Evolutionary conservation across 2,888 invertebrate species (phyloP), one percentile per base, ranked within the genome.

Genomic region (Hylaea fasciaria): DNA sequence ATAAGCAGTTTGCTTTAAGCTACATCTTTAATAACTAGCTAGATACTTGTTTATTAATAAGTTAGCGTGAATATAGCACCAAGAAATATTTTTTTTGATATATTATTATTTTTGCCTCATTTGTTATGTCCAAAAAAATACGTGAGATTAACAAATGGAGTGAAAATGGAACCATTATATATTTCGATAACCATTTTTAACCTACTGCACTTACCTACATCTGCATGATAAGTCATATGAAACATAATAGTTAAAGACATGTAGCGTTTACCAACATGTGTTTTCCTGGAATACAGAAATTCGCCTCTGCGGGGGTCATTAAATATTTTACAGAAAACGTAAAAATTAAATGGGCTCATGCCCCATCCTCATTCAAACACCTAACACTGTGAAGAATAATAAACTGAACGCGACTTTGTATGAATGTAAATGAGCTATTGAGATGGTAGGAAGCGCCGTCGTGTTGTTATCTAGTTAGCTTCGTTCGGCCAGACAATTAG

Each of bases 1-100:
- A 74, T 74, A 73, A 73, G 71, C 68, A 74, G 48, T 14, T 45
- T 16, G 8, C 14, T 40, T 14, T 16, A 9, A n/a, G 16, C 12
- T 43, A 17, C 11, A 11, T 66, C 65, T 66, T 56, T 68, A 55
- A 58, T 29, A 47, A 47, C 12, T 9, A 13, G 28, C 29, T 43
- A 13, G 28, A 14, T 43, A 14, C 50, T 50, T 17, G 17, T 43
- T 52, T 35, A 37, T 22, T 52, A 44, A 37, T 37, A 22, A 37
- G 17, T 22, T 37, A 7, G 14, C 9, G 8, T 13, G 44, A 44
- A 12, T 37, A 46, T 16, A 47, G 12, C 12, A 47, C 10, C 13
- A 29, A 29, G 4, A 29, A 29, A 29, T 29, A 7, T 29, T 4
- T 29, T 29, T 4, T 29, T 29, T 29, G 9, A 29, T 29, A 29